A percentile compares a stretch with the other conserved stretches of the same genome.
phyloP scores from a whole-genome alignment of 2,113 vertebrate species.

The Siphamia tubifer region DNA sequence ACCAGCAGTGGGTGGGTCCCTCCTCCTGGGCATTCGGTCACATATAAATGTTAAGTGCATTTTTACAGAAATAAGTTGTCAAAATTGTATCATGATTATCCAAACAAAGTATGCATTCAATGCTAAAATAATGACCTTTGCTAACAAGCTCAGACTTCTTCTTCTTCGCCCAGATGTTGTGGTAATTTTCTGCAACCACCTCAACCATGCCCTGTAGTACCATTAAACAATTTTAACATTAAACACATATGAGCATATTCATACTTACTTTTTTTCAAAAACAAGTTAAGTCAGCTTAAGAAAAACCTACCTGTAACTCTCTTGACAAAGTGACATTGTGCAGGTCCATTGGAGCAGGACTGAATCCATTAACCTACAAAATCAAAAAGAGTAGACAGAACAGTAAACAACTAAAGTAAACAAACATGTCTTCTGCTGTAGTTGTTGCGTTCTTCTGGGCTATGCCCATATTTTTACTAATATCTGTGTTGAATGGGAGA shows the following conservation, averaged over 20 bases:
- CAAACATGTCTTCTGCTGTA: too few species aligned
- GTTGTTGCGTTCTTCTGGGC: too few species aligned
- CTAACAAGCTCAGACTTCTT: slow-evolving; percentile 92
- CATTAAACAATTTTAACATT: not conserved
- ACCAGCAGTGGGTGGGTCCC: slow-evolving; percentile 93
- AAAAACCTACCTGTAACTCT: slow-evolving; percentile 89
- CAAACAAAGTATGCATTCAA: not conserved
- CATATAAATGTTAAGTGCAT: not conserved
- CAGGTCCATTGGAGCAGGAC: slow-evolving; percentile 86
- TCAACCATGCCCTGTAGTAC: slow-evolving; percentile 90
- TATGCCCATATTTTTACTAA: too few species aligned
- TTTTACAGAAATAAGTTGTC: not conserved
- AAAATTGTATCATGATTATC: not conserved
- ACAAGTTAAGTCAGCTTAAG: not conserved
- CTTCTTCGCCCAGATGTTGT: slow-evolving; percentile 99
- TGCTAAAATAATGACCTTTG: too few species aligned
- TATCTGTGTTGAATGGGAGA: too few species aligned
- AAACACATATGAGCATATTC: not conserved
- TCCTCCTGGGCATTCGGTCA: slow-evolving; percentile 80
- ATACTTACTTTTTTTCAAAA: not conserved
- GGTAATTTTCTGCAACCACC: slow-evolving; percentile 96
- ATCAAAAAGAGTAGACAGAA: slow-evolving; percentile 2
- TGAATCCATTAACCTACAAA: slow-evolving; percentile 87
- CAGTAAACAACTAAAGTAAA: not conserved
- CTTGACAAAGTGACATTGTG: slow-evolving; percentile 90